Evolutionary conservation across 2,888 invertebrate species (phyloP).

Genomic region (Hirtodrosophila histrioides): DNA sequence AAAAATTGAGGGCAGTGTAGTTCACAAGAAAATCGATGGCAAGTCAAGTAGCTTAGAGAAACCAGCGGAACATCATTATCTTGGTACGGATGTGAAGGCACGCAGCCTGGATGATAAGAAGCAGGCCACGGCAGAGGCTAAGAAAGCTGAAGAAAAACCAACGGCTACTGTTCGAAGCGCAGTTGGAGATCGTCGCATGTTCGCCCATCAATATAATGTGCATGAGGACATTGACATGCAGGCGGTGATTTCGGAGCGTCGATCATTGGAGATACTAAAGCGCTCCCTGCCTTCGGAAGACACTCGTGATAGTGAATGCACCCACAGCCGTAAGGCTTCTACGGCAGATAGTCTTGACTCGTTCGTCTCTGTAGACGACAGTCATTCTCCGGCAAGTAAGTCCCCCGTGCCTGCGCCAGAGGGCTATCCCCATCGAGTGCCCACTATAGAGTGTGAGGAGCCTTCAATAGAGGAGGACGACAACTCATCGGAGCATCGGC

Average conservation of each 20-base stretch:
- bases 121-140: constrained; percentile 64
- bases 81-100: constrained; percentile 88
- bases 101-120: constrained; percentile 88
- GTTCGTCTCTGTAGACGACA: constrained; percentile 87
- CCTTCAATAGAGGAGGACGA: constrained; percentile 84
- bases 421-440: constrained; percentile 82
- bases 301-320: constrained; percentile 81
- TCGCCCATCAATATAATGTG: constrained; percentile 82
- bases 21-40: constrained; percentile 87
- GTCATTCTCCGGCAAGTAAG: constrained; percentile 86
- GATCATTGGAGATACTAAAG: constrained; percentile 87
- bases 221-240: constrained; percentile 86
- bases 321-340: constrained; percentile 84
- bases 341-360: constrained; percentile 85
- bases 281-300: constrained; percentile 85
- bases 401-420: constrained; percentile 74
- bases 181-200: constrained; percentile 81
- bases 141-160: constrained; percentile 84
- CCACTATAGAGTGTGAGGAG: constrained; percentile 85
- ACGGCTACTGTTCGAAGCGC: constrained; percentile 70
- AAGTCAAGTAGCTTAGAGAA: constrained; percentile 89
- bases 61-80: constrained; percentile 86
- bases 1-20: constrained; percentile 87
- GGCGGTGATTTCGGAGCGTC: constrained; percentile 87
- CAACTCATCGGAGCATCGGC: constrained; percentile 81